These are phyloP conservation scores for Kryphioiulus occultus DNA, from an alignment of 2,888 invertebrate genomes.

Conservation along the genomic window DNA sequence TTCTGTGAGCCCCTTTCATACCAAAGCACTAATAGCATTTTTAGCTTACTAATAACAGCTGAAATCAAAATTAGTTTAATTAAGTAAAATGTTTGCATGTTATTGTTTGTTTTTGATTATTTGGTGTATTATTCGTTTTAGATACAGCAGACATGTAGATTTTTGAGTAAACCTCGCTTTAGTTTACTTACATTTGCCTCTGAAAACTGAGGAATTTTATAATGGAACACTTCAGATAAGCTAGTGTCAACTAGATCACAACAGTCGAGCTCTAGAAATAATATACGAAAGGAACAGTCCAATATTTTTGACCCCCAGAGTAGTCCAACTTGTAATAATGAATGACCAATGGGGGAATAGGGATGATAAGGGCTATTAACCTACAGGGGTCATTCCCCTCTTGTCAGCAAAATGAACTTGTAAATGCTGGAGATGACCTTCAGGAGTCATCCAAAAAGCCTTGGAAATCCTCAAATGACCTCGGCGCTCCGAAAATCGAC, in stretches of 20 bases:
- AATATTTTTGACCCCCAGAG: background rate
- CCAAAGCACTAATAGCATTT: no score
- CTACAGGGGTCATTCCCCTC: background rate
- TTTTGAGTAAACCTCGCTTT: no score
- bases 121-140: no score
- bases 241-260: background rate
- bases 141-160: no score
- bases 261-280: background rate
- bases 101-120: no score
- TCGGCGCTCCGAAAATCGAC: background rate
- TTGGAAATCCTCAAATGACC: slow-evolving; percentile 2
- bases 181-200: no score
- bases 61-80: no score
- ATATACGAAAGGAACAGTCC: background rate
- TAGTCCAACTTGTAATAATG: background rate
- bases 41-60: no score
- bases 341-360: background rate
- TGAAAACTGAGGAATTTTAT: no score
- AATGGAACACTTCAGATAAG: background rate
- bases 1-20: no score
- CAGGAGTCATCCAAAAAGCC: slow-evolving; percentile 31
- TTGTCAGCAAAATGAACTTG: background rate
- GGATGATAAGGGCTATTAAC: background rate
- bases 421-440: background rate
- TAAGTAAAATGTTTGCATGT: no score